Evolutionary conservation across 2,113 vertebrate species (phyloP), one percentile per base, ranked within the genome.

Genomic region (Ellobius talpinus): DNA sequence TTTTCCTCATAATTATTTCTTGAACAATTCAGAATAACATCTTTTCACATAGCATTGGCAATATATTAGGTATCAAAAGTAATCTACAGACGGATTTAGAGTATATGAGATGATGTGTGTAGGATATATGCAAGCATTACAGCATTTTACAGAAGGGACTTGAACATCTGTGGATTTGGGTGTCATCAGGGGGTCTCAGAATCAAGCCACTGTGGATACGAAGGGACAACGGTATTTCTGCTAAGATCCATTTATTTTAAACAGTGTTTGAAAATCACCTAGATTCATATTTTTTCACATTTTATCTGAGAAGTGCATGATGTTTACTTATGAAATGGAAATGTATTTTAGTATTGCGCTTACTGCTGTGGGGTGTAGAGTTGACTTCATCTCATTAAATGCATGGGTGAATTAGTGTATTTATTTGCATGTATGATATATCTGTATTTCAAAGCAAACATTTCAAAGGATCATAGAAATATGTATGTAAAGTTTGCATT

Each of bases 371-470:
- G 97, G 98, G 97, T 97, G 96, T 97, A 87, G 74, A 94, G 78
- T 95, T 95, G 97, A 96, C 95, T 98, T 97, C 92, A 93, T 97
- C 97, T 95, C 96, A 96, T 97, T 98, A 98, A 98, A 97, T 93
- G 97, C 97, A 98, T 98, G 98, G 95, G 82, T 96, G 97, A 98
- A 97, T 98, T 97, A 98, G 97, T 94, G 74, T 98, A 96, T 97
- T 97, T 98, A 98, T 98, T 98, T 98, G 97, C 96, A 96, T 97
- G 97, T 98, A 87, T 97, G 97, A 96, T 97, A 89, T 98, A 97
- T 96, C 97, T 97, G 89, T 97, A 98, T 98, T 98, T 98, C 98
- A 98, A 98, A 98, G 98, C 97, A 98, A 97, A 97, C 89, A 98
- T 98, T 98, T 98, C 98, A 98, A 98, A 98, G 97, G 94, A 92